These are phyloP conservation scores for Conomelus anceps DNA, from an alignment of 2,888 invertebrate genomes.

Conservation along the genomic window DNA sequence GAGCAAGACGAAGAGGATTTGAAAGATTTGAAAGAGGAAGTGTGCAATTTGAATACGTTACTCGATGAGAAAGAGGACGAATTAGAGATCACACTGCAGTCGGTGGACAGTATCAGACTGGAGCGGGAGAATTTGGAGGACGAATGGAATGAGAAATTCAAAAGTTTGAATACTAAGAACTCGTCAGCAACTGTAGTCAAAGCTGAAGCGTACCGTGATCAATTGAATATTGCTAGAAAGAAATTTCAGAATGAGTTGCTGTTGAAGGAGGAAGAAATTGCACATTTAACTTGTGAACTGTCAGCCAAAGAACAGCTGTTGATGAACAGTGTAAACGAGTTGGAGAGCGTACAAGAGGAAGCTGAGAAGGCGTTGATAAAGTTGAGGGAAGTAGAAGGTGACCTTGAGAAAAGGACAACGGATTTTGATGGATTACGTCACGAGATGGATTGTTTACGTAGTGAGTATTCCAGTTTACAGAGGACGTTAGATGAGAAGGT, in stretches of 20 bases:
- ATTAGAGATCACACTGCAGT: constrained; percentile 20
- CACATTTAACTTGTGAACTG: constrained; percentile 22
- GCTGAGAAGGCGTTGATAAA: constrained; percentile 60
- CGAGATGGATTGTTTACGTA: constrained; percentile 12
- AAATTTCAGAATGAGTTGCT: constrained; percentile 27
- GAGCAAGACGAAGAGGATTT: neutral
- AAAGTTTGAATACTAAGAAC: neutral
- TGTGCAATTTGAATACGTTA: constrained; percentile 13
- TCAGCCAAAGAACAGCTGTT: constrained; percentile 41
- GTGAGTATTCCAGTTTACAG: neutral
- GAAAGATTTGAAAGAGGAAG: constrained; percentile 17
- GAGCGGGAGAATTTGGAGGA: constrained; percentile 19
- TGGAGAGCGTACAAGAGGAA: constrained; percentile 48
- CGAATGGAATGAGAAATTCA: constrained; percentile 13
- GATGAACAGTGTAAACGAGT: constrained; percentile 46
- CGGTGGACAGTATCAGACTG: constrained; percentile 10
- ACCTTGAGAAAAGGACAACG: constrained; percentile 1
- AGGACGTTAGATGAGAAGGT: neutral
- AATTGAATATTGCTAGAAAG: constrained; percentile 22
- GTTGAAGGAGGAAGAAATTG: constrained; percentile 25
- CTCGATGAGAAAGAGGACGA: constrained; percentile 23
- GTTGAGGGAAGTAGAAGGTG: constrained; percentile 51
- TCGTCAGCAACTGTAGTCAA: constrained; percentile 8
- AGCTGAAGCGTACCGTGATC: constrained; percentile 18
- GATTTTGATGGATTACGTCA: constrained; percentile 14